These are phyloP conservation scores for Drosophila serrata DNA, from an alignment of 1,140 invertebrate species.

Conservation along the genomic window DNA sequence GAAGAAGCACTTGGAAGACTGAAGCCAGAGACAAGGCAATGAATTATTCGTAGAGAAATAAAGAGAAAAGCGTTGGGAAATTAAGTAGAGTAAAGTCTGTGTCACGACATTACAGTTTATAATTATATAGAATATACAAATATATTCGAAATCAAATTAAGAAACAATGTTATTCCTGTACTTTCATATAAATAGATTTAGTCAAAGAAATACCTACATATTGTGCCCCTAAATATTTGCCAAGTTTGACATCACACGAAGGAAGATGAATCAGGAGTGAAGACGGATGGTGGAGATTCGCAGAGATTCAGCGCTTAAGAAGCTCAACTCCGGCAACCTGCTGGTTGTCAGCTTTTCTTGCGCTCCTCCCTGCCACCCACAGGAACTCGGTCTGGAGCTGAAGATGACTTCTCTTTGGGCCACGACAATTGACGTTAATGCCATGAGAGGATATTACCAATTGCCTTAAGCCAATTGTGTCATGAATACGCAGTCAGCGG, in stretches of 20 bases:
- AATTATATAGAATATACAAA: too few species aligned
- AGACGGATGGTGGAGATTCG: not conserved
- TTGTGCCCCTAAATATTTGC: too few species aligned
- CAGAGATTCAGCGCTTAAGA: slow-evolving; percentile 9
- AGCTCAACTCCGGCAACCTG: slow-evolving; percentile 41
- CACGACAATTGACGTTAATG: slow-evolving; percentile 80
- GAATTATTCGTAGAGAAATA: not conserved
- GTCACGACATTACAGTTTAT: too few species aligned
- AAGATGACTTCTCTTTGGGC: slow-evolving; percentile 48
- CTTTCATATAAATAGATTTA: too few species aligned
- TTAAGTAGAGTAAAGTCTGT: not conserved
- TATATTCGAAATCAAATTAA: too few species aligned
- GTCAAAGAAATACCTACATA: too few species aligned
- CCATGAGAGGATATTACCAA: slow-evolving; percentile 81
- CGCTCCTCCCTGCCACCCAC: slow-evolving; percentile 3
- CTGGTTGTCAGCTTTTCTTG: slow-evolving; percentile 10
- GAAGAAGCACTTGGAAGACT: too few species aligned
- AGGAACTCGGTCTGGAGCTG: slow-evolving; percentile 44
- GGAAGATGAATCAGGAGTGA: slow-evolving; percentile 1
- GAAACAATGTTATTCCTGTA: too few species aligned
- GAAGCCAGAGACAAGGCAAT: not conserved
- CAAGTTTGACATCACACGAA: not conserved
- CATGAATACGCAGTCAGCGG: slow-evolving; percentile 71
- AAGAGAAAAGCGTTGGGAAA: not conserved
- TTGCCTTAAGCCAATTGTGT: slow-evolving; percentile 81